Base-by-base conservation (phyloP, 2,888 invertebrate species). In the Caradrina kadenii region DNA sequence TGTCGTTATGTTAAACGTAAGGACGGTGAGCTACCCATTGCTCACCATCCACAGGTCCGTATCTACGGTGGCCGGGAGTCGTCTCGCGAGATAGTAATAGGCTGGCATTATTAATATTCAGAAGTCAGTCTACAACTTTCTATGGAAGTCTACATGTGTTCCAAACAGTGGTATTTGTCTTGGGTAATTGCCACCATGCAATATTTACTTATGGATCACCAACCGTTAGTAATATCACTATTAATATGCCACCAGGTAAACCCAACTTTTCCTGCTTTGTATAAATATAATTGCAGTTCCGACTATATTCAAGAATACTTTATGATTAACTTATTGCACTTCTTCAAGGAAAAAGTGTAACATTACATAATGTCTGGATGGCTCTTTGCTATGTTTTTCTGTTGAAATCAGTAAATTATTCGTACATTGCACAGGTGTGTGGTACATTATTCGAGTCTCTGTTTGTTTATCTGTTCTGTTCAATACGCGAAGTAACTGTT, bases 221-320 rank as follows among this genome's bases (percentile, higher is more conserved):
- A 42, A 42, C 11, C 13, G 48, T 48, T n/a, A 1, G n/a, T 17
- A 17, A n/a, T 48, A 7, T 48, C n/a, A 45, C 10, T 42, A 55
- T 42, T 70, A n/a, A n/a, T 42, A 42, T n/a, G 45, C 22, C 0
- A 21, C 45, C 73, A 73, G 63, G 74, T 74, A 54, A 64, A 65
- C 0, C 1, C 31, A 31, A 17, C 1, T 17, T 70, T 70, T 50
- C 70, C 66, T 55, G 19, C 17, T 49, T 8, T 17, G 10, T 5
- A 50, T 11, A 55, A 55, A 50, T 55, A 70, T n/a, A 74, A 55
- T 26, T 70, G 66, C 67, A 71, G 19, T 19, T 49, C n/a, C 10
- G 8, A 62, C 2, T 53, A 15, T 19, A 54, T 49, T 42, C 17
- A 22, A 22, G 21, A 19, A 42, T 19, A 10, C 15, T 13, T 0